phyloP scores from a whole-genome alignment of 2,888 invertebrate species.

The Sturmia bella region DNA sequence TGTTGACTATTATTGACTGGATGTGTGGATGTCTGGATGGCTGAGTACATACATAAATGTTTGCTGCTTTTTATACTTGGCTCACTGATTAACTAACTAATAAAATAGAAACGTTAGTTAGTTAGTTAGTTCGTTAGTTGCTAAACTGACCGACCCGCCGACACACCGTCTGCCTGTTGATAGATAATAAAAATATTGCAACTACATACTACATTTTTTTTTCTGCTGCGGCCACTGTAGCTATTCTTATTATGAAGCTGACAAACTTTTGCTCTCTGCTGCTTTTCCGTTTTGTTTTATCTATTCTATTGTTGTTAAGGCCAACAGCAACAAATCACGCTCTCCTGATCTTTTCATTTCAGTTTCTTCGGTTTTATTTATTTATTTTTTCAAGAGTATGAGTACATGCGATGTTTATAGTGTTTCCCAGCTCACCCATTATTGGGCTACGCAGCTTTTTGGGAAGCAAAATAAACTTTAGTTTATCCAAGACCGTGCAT shows the following conservation, averaged over 20 bases:
- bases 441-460: constrained; percentile 62
- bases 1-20: constrained; percentile 38
- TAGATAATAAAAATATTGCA: constrained; percentile 20
- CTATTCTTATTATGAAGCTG: not conserved
- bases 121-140: not conserved
- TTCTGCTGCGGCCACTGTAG: constrained; percentile 6
- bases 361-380: constrained; percentile 2
- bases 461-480: constrained; percentile 62
- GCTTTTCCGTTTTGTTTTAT: constrained; percentile 13
- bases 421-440: constrained; percentile 52
- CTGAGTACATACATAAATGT: constrained; percentile 18
- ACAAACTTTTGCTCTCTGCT: constrained; percentile 52
- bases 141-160: not conserved
- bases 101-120: constrained; percentile 11
- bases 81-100: constrained; percentile 26
- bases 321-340: constrained; percentile 44
- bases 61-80: constrained; percentile 26
- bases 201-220: constrained; percentile 1
- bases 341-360: constrained; percentile 35
- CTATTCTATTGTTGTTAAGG: constrained; percentile 51
- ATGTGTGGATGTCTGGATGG: constrained; percentile 34
- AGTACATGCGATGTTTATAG: constrained; percentile 20
- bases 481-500: constrained; percentile 71
- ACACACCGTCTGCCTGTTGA: constrained; percentile 6
- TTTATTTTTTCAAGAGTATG: constrained; percentile 12